Evolutionary conservation across 1,140 invertebrate species (phyloP).

Genomic region (Penaeus chinensis): DNA sequence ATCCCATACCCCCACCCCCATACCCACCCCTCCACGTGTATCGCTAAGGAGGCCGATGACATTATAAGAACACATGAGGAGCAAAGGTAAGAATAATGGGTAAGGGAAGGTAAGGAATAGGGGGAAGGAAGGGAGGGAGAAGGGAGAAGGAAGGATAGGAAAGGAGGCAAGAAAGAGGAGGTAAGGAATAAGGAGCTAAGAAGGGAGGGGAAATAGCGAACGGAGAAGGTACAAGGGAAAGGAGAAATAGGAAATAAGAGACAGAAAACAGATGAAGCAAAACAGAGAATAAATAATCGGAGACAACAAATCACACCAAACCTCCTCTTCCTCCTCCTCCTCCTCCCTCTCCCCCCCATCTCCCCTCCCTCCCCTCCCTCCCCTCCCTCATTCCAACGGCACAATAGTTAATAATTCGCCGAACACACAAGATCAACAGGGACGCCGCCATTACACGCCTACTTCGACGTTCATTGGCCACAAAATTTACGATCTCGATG

Average conservation of each 20-base stretch:
- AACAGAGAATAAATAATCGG: not conserved
- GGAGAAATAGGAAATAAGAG: not conserved
- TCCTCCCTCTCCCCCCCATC: not conserved
- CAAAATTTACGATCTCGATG: no score
- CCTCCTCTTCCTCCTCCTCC: not conserved
- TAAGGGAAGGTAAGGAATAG: not conserved
- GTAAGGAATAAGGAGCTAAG: not conserved
- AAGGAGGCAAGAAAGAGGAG: not conserved
- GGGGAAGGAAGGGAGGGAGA: not conserved
- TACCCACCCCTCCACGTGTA: conserved; percentile 1
- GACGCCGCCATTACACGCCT: no score
- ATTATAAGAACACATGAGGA: no score
- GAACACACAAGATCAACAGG: no score
- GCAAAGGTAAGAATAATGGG: not conserved
- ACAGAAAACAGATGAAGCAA: not conserved
- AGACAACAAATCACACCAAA: not conserved
- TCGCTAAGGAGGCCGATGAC: not conserved
- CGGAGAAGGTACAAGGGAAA: no score
- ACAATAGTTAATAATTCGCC: no score
- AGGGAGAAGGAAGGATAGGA: not conserved
- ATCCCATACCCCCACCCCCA: not conserved
- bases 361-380: not conserved
- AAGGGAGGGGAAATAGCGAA: not conserved
- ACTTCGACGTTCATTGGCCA: no score
- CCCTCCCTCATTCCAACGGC: not conserved